Evolutionary conservation across 2,797 vertebrate species (phyloP).

Genomic region (Sebastes matsubarae): DNA sequence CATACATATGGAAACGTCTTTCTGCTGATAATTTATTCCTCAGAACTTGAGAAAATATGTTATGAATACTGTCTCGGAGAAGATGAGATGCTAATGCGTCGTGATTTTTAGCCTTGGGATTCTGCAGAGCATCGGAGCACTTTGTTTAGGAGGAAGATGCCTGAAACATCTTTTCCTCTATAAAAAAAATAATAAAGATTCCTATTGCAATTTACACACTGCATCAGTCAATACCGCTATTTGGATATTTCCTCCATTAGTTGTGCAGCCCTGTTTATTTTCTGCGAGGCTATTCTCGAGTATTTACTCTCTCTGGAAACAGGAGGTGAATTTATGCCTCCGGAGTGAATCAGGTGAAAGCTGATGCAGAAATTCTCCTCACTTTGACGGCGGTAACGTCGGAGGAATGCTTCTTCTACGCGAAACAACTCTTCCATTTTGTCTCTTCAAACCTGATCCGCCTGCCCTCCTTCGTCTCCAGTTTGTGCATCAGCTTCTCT

Average conservation of each 20-base stretch:
- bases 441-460: slow-evolving; percentile 6
- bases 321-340: background rate
- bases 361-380: slow-evolving; percentile 1
- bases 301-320: background rate
- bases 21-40: slow-evolving; percentile 21
- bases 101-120: slow-evolving; percentile 9
- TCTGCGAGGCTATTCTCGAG: background rate
- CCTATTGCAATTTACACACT: background rate
- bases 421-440: background rate
- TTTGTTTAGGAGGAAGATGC: slow-evolving; percentile 7
- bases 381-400: background rate
- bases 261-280: background rate
- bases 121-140: background rate
- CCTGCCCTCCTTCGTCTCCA: background rate
- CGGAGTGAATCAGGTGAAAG: background rate
- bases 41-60: background rate
- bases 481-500: background rate
- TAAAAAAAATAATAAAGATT: background rate
- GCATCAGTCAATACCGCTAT: background rate
- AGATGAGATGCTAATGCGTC: slow-evolving; percentile 29
- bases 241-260: background rate
- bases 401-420: background rate
- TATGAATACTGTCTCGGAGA: slow-evolving; percentile 12
- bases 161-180: slow-evolving; percentile 1
- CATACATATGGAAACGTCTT: slow-evolving; percentile 5